These are phyloP conservation scores for Typhlomys cinereus DNA, from an alignment of 2,113 vertebrate species.

Conservation along the genomic window DNA sequence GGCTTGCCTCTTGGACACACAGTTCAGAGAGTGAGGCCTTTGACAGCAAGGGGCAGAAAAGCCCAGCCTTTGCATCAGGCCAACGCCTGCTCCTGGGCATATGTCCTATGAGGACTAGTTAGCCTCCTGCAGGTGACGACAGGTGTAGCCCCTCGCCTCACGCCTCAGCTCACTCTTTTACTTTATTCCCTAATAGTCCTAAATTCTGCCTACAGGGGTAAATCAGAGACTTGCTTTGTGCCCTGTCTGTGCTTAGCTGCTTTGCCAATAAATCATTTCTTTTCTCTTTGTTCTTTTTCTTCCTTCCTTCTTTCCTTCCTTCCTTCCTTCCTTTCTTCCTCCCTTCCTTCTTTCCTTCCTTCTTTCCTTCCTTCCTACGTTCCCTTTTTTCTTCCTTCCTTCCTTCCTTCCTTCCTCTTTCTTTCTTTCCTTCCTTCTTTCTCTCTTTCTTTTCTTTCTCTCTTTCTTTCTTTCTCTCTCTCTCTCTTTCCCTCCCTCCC, in stretches of 20 bases:
- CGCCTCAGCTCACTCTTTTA: too few species aligned
- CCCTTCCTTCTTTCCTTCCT: too few species aligned
- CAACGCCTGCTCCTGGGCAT: not conserved
- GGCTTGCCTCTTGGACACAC: not conserved
- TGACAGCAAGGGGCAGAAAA: not conserved
- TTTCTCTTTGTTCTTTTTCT: too few species aligned
- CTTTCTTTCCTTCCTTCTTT: too few species aligned
- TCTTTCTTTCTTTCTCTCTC: too few species aligned
- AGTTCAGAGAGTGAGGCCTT: not conserved
- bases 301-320: too few species aligned
- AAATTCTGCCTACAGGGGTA: not conserved
- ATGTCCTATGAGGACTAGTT: not conserved
- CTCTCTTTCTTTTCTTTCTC: too few species aligned
- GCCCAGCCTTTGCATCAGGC: not conserved
- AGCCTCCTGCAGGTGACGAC: accelerated
- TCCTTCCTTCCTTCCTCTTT: too few species aligned
- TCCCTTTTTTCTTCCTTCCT: too few species aligned
- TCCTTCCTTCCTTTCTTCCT: too few species aligned
- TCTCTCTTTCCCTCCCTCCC: too few species aligned
- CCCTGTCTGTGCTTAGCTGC: not conserved
- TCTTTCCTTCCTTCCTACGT: too few species aligned
- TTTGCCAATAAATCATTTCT: not conserved
- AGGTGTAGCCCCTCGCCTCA: not conserved
- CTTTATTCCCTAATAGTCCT: not conserved
- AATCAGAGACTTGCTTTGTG: not conserved